Percentiles rank a stretch among this genome's conserved stretches.
Evolutionary conservation across 2,797 vertebrate genomes (phyloP).

Genomic region (Cephalopachus bancanus): DNA sequence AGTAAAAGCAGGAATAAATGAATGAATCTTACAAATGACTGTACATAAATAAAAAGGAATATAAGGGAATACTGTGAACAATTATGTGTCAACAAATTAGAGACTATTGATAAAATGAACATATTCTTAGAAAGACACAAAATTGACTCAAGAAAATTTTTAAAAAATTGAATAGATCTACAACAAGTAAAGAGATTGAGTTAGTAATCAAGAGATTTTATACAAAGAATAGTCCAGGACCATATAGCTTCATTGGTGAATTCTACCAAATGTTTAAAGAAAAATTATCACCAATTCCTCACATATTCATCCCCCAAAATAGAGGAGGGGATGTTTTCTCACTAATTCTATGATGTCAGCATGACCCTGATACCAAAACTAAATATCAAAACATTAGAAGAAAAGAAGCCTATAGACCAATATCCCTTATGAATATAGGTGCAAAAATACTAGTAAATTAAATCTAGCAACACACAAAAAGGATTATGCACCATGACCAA

Average conservation of each 20-base stretch:
- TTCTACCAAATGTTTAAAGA: neutral
- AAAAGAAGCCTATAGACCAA: neutral
- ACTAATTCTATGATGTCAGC: neutral
- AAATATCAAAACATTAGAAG: neutral
- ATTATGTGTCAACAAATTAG: neutral
- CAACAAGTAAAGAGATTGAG: neutral
- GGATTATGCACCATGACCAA: too few species aligned
- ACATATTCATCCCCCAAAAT: neutral
- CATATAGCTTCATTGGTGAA: neutral
- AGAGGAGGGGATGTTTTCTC: neutral
- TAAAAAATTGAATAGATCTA: neutral
- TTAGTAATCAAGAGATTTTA: neutral
- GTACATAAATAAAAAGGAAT: neutral
- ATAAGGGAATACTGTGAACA: neutral
- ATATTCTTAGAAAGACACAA: neutral
- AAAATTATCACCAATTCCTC: neutral
- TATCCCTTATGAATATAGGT: neutral
- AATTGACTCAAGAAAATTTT: neutral
- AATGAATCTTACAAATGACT: neutral
- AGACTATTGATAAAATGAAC: neutral
- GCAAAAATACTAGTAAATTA: neutral
- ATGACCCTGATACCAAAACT: neutral
- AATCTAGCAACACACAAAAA: neutral
- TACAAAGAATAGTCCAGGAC: neutral
- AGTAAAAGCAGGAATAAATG: neutral